Evolutionary conservation across 2,888 invertebrate species (phyloP).

Genomic region (Entomobrya proxima): DNA sequence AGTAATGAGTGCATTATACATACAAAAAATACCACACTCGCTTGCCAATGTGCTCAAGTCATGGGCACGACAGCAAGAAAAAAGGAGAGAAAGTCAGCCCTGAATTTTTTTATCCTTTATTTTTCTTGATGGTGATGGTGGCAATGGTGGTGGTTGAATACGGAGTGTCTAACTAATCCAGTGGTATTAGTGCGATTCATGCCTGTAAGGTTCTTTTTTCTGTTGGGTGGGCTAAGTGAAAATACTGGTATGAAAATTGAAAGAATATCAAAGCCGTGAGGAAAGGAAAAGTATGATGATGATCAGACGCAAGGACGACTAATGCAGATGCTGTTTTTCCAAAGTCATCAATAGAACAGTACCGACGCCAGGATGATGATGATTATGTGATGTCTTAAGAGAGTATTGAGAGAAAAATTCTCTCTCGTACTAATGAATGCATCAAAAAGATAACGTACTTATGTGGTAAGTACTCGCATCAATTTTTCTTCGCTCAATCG

Average conservation of each 20-base stretch:
- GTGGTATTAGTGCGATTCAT: slow-evolving; percentile 50
- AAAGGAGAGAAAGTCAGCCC: neutral
- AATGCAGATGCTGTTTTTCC: slow-evolving; percentile 25
- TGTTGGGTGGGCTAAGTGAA: slow-evolving; percentile 50
- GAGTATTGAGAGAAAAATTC: neutral
- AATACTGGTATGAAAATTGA: slow-evolving; percentile 64
- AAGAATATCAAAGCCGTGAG: slow-evolving; percentile 62
- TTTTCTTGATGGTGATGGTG: slow-evolving; percentile 6
- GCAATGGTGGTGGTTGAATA: neutral
- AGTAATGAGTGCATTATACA: slow-evolving; percentile 69
- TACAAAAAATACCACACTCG: slow-evolving; percentile 31
- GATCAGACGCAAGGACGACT: slow-evolving; percentile 21
- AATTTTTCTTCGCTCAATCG: slow-evolving; percentile 57
- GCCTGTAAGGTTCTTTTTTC: slow-evolving; percentile 34
- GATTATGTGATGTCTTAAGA: slow-evolving; percentile 26
- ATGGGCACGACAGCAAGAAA: slow-evolving; percentile 9
- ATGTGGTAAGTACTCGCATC: slow-evolving; percentile 60
- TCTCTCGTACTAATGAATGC: slow-evolving; percentile 61
- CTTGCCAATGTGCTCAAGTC: neutral
- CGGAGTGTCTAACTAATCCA: slow-evolving; percentile 54
- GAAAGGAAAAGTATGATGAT: slow-evolving; percentile 34
- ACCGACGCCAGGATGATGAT: neutral
- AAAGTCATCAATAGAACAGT: neutral
- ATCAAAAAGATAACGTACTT: slow-evolving; percentile 65
- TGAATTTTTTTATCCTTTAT: slow-evolving; percentile 9